Base-by-base conservation (phyloP, 2,888 invertebrate genomes). In the Odontothrips loti region DNA sequence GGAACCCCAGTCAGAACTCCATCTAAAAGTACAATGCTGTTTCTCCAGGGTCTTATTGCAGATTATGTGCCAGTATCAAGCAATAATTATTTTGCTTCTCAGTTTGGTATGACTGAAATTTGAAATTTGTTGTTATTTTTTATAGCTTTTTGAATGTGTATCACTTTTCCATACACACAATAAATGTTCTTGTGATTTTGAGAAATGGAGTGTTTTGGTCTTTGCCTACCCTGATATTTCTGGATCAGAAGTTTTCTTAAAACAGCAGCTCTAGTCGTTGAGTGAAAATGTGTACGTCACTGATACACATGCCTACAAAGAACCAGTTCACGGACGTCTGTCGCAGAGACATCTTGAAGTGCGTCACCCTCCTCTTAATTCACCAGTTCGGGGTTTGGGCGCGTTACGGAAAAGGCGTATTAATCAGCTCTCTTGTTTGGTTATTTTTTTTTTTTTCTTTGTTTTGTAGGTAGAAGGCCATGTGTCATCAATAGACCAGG, bases 71-170 rank as follows among this genome's bases (percentile, higher is more conserved):
- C 68, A 27, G 68, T 27, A 12, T 23, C 11, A 10, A 75, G 68
- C 68, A 75, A 75, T 75, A 75, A 75, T 27, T 23, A 58, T 75
- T 27, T 75, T 75, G 68, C 68, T 75, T 27, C 8, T 12, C 1
- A 27, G 68, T 27, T 23, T 75, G 68, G 23, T 23, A 68, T 75
- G 68, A 75, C 68, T 75, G 68, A 75, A 75, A 27, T n/a, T 75
- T 75, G 23, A 27, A 27, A 75, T 23, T 75, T n/a, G 12, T 23
- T 75, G 68, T 75, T 75, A 75, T 75, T 75, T 68, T 75, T 75
- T 75, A 75, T 75, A 75, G 68, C 27, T 27, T 9, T 27, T 23
- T 23, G 27, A 75, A 27, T 75, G 68, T 75, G 23, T 27, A 75
- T 6, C 23, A 75, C 23, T 75, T 75, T 75, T 75, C 10, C 6